Percentiles rank a stretch among this genome's conserved stretches.
These are phyloP conservation scores for Eptatretus atami DNA, from an alignment of 2,797 vertebrate genomes.

Conservation along the genomic window DNA sequence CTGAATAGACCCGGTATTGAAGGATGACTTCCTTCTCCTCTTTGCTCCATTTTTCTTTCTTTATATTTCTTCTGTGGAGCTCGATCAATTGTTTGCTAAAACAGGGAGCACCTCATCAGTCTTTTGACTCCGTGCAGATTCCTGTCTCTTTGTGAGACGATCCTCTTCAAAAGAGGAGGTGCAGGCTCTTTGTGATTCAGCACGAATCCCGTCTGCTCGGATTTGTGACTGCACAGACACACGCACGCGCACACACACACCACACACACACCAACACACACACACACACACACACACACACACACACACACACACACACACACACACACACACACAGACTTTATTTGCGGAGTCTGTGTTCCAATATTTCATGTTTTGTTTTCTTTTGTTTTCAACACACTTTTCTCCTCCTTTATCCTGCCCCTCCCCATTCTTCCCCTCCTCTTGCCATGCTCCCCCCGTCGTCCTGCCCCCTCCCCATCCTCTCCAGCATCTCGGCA, in stretches of 20 bases:
- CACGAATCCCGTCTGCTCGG: background rate
- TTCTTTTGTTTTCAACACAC: background rate
- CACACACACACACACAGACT: background rate
- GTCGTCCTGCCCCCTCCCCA: background rate
- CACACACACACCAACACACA: background rate
- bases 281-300: background rate
- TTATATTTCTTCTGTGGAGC: no score
- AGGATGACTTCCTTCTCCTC: no score
- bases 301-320: background rate
- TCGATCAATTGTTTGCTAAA: no score
- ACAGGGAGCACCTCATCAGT: no score
- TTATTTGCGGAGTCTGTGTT: background rate
- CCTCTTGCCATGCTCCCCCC: background rate
- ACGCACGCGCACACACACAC: background rate
- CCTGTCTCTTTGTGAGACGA: no score
- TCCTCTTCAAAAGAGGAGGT: background rate
- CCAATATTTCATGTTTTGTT: background rate
- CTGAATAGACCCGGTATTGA: no score
- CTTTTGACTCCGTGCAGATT: no score
- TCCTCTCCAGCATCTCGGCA: background rate
- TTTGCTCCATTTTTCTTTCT: no score
- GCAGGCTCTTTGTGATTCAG: background rate
- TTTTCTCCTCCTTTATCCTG: background rate
- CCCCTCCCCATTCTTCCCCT: background rate
- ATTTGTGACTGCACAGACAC: background rate